These are phyloP conservation scores for Molothrus ater DNA, from an alignment of 2,797 vertebrate genomes.

Conservation along the genomic window DNA sequence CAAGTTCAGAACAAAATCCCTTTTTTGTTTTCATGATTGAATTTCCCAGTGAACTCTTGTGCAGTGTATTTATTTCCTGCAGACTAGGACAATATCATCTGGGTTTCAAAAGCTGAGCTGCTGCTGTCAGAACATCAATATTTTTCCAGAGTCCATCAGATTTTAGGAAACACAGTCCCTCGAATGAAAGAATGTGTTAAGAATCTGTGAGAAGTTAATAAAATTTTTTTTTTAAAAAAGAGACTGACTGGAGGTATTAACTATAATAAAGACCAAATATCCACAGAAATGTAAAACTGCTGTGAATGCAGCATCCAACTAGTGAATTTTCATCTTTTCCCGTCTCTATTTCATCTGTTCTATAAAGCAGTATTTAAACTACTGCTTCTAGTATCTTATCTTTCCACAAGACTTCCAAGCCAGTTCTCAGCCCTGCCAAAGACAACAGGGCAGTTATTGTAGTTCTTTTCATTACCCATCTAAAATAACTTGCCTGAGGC, in stretches of 20 bases:
- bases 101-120: neutral
- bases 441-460: neutral
- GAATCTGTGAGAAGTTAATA: neutral
- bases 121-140: slow-evolving; percentile 16
- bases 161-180: neutral
- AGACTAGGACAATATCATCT: neutral
- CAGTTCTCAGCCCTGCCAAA: neutral
- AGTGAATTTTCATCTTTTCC: neutral
- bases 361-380: neutral
- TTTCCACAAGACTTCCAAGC: neutral
- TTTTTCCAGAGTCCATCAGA: neutral
- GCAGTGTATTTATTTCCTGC: slow-evolving; percentile 6
- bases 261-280: neutral
- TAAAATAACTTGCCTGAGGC: neutral
- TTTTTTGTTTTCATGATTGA: slow-evolving; percentile 13
- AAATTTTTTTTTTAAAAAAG: too few species aligned
- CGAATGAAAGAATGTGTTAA: neutral
- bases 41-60: slow-evolving; percentile 21
- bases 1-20: slow-evolving; percentile 32
- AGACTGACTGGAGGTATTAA: neutral
- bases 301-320: neutral
- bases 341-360: neutral
- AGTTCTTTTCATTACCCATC: neutral
- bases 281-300: neutral
- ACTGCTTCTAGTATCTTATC: neutral